A percentile compares a stretch with the other conserved stretches of the same genome.
phyloP scores from a whole-genome alignment of 2,113 vertebrate genomes.

The Cinclus cinclus region DNA sequence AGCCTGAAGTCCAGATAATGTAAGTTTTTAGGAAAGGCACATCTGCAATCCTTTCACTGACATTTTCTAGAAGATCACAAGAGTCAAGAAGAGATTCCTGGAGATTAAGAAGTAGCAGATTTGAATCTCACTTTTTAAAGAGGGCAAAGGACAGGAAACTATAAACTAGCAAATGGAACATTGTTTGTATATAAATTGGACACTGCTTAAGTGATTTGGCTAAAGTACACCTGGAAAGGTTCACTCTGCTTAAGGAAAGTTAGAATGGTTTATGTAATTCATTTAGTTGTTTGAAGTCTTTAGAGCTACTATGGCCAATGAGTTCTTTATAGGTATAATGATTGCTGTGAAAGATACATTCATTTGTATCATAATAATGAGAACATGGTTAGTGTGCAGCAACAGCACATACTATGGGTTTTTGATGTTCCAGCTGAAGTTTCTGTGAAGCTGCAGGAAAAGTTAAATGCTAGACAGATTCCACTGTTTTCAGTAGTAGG shows the following conservation, averaged over 20 bases:
- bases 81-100: background rate
- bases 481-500: background rate
- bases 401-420: background rate
- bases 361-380: background rate
- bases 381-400: background rate
- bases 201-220: conserved; percentile 28
- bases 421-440: background rate
- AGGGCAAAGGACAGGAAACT: conserved; percentile 31
- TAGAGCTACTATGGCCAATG: background rate
- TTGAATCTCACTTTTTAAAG: background rate
- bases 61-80: conserved; percentile 16
- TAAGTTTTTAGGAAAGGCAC: background rate
- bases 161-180: conserved; percentile 47
- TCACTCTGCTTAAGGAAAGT: background rate
- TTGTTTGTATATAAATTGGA: conserved; percentile 47
- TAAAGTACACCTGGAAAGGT: conserved; percentile 44
- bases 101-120: conserved; percentile 9
- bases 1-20: background rate
- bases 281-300: background rate
- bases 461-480: background rate
- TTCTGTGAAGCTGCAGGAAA: background rate
- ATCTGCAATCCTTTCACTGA: background rate
- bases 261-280: background rate
- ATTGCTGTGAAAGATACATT: background rate
- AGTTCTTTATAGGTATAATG: background rate